Base-by-base conservation (phyloP, 2,797 vertebrate species). In the Girardinus metallicus region DNA sequence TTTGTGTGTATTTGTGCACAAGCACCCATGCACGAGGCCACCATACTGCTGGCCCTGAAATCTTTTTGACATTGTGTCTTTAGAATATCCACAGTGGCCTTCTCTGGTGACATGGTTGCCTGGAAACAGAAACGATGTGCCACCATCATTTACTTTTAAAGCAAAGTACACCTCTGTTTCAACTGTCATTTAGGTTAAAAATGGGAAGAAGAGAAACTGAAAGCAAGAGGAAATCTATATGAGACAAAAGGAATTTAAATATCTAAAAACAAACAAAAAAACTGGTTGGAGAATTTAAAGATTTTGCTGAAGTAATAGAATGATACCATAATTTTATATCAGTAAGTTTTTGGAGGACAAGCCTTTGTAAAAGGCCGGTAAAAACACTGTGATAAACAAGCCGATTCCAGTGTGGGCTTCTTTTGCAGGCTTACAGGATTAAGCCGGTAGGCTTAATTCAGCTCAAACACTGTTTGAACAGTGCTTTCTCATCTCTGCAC, bases 361-460 rank as follows among this genome's bases (percentile, higher is more conserved):
- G 87, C 80, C 75, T 88, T 62, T 81, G 85, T 78, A 88, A 89
- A 88, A 89, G 83, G 86, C 83, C 89, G 83, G 84, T 89, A 74
- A 88, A 89, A 91, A 83, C 93, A 91, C 89, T 86, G 86, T 88
- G 85, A 93, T 93, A 94, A 95, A 94, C 94, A 94, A 93, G 89
- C 87, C 89, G 92, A 93, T 92, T 93, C 86, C 83, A 88, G 93
- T 84, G 87, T 86, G 88, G 87, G 92, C 92, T 85, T 89, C 92
- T 86, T 91, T 90, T 88, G 87, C 86, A 83, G 93, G 94, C 91
- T 95, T 94, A 94, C 85, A 86, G 91, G 94, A 94, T 95, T 94
- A 95, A 84, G 92, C 91, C 90, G 90, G 82, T 89, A 87, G 91
- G 93, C 92, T 95, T 95, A 94, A 94, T 94, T 95, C 93, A 91